These are phyloP conservation scores for Drosophila ironensis DNA, from an alignment of 1,140 invertebrate species.

Conservation along the genomic window DNA sequence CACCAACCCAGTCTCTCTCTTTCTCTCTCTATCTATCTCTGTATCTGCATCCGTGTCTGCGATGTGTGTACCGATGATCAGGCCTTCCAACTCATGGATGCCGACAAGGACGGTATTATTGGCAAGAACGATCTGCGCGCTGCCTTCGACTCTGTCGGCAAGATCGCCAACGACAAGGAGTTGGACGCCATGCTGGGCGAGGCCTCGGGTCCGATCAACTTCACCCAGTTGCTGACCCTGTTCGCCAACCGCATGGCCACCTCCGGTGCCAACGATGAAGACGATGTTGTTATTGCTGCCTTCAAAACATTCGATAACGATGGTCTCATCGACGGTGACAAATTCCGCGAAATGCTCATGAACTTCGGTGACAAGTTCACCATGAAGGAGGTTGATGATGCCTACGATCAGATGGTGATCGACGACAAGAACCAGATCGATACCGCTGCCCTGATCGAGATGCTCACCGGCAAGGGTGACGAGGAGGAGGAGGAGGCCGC, in stretches of 20 bases:
- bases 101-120: conserved; percentile 99
- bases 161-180: conserved; percentile 94
- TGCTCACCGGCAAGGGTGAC: conserved; percentile 91
- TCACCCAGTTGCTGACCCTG: conserved; percentile 95
- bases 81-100: conserved; percentile 99
- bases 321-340: conserved; percentile 93
- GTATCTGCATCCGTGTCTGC: conserved; percentile 74
- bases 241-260: conserved; percentile 95
- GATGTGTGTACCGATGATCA: conserved; percentile 19
- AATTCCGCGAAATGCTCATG: conserved; percentile 95
- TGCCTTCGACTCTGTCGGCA: conserved; percentile 97
- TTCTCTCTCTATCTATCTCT: conserved; percentile 60
- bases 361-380: conserved; percentile 99
- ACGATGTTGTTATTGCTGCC: conserved; percentile 96
- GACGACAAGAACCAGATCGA: conserved; percentile 96
- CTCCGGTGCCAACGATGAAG: conserved; percentile 92
- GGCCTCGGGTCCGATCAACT: conserved; percentile 96
- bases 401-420: conserved; percentile 97
- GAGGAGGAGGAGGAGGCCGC: conserved; percentile 89
- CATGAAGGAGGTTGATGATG: conserved; percentile 95
- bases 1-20: conserved; percentile 71
- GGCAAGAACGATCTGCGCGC: conserved; percentile 97
- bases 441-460: conserved; percentile 92
- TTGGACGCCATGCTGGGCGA: conserved; percentile 95
- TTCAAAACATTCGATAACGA: conserved; percentile 97